Evolutionary conservation across 2,113 vertebrate species (phyloP), one percentile per base, ranked within the genome.

Genomic region (Miniopterus natalensis): DNA sequence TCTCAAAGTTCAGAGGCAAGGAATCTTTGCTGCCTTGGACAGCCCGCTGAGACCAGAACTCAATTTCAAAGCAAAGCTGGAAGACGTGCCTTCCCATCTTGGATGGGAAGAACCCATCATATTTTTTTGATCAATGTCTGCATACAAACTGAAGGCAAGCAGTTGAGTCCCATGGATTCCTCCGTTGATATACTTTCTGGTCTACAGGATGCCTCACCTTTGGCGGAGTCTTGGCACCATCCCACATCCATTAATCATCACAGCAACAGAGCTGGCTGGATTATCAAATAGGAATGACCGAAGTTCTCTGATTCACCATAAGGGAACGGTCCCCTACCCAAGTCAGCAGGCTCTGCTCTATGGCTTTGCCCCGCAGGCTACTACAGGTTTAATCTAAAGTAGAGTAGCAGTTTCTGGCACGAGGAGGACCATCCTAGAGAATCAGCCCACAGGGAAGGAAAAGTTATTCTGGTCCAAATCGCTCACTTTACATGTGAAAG

Each of bases 51-150:
- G 51, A 80, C 5, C 27, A 83, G 36, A 90, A 87, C 6, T 68
- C 49, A 63, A 49, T 57, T 87, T 84, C 71, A 92, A 96, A 70
- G 36, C n/a, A 90, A 90, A 90, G 55, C 61, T 11, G 42, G 2
- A 86, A 78, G 20, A 66, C 21, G 2, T 4, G 6, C 75, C 63
- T 51, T 75, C 47, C 29, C 47, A 31, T 20, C 45, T 55, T 36
- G 31, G 21, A 55, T 55, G 75, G 11, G 75, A 40, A 78, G 49
- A 36, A 55, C 9, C 55, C 21, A 51, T 23, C 8, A 1, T 36
- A 31, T 6, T 18, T 40, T 53, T 84, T n/a, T 57, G 18, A 84
- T 84, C 47, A 47, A 11, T 27, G 8, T 13, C 47, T 68, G 11
- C 63, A 7, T 59, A 70, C 42, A 94, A 90, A 57, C 29, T 55